Base-by-base conservation (phyloP, 2,888 invertebrate species). In the Orchestes rusci region DNA sequence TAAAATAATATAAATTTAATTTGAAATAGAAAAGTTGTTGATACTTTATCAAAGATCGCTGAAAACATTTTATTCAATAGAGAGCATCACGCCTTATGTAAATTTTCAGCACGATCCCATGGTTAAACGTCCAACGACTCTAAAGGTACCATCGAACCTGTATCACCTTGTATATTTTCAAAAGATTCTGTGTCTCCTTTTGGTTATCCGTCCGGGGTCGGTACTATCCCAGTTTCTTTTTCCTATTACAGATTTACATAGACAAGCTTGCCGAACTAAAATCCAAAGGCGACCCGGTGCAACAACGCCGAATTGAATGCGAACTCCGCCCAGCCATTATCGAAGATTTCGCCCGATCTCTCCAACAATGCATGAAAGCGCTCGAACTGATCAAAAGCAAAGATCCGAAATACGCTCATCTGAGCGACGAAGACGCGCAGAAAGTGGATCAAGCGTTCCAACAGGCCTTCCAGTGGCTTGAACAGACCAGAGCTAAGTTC, bases 281-380 rank as follows among this genome's bases (percentile, higher is more conserved):
- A 73, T 76, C 78, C 50, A 76, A 83, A 67, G 95, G 95, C 7
- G 91, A 94, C 63, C 93, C 95, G 0, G 87, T 96, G 43, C 86
- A 86, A 60, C 80, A 80, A 53, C 79, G 95, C 33, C 81, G 82
- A 56, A 69, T 79, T 29, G 96, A 96, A 67, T 84, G 74, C 54
- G 86, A 90, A 62, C 76, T 83, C 10, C 78, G 93, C 56, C 87
- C 86, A 2, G 71, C 73, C 1, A 86, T 84, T 1, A 73, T 95
- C 50, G 89, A 94, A 51, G 85, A 88, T 56, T 77, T 92, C 34
- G 83, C 85, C 29, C 75, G 77, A 46, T 72, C 81, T 15, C 73
- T 96, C 39, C 86, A 89, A 62, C 70, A 84, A 48, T 81, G 87
- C n/a, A 81, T 83, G 59, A 89, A 90, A 65, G 83, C 83, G 18